Evolutionary conservation across 2,797 vertebrate species (phyloP).

Genomic region (Falco novaeseelandiae): DNA sequence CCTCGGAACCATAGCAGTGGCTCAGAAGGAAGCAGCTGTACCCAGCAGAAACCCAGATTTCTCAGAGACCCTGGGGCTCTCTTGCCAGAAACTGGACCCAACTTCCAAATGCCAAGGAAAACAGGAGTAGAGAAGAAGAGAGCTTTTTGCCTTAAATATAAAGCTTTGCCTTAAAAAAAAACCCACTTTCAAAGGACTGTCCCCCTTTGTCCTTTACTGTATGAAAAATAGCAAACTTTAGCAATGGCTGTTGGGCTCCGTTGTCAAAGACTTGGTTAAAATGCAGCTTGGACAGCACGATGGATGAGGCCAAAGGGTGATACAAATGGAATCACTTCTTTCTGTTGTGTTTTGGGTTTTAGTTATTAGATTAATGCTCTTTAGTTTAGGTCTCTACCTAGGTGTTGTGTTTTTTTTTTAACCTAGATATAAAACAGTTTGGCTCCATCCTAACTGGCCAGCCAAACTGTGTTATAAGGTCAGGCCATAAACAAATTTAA

Average conservation of each 20-base stretch:
- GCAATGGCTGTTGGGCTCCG: not conserved
- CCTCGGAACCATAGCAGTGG: not conserved
- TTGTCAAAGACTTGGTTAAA: not conserved
- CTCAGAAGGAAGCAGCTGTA: not conserved
- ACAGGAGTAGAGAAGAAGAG: not conserved
- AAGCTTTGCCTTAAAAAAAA: not conserved
- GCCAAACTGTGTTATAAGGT: constrained; percentile 63
- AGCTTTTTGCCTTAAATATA: not conserved
- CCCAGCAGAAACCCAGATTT: not conserved
- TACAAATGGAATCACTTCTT: not conserved
- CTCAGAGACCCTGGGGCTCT: not conserved
- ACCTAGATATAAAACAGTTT: constrained; percentile 30
- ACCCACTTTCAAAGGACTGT: not conserved
- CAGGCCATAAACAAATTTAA: constrained; percentile 72
- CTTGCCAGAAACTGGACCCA: not conserved
- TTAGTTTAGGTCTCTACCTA: constrained; percentile 14
- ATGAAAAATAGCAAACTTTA: not conserved
- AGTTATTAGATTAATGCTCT: not conserved
- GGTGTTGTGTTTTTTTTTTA: not conserved
- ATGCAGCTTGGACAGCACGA: not conserved
- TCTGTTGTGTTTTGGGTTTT: not conserved
- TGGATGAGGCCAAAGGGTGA: not conserved
- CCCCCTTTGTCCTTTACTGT: not conserved
- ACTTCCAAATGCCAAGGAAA: not conserved
- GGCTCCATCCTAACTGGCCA: constrained; percentile 48